Percentiles rank a stretch among this genome's conserved stretches.
These are phyloP conservation scores for Muraenolepis orangiensis DNA, from an alignment of 2,797 vertebrate species.

Conservation along the genomic window DNA sequence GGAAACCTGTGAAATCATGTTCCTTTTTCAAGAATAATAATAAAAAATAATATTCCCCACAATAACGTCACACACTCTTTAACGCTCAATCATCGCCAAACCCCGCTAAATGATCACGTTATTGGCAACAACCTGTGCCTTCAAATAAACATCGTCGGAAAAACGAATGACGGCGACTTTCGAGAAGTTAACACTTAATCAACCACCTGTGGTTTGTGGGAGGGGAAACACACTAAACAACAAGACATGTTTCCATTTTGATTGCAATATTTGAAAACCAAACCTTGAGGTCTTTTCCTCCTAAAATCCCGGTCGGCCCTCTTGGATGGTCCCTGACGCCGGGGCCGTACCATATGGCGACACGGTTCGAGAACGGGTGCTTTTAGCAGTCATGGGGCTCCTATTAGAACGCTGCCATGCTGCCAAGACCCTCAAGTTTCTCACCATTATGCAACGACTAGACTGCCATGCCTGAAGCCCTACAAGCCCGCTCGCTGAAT, in stretches of 20 bases:
- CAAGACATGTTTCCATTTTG: too few species aligned
- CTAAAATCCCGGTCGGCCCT: background rate
- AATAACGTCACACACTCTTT: too few species aligned
- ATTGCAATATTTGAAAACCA: too few species aligned
- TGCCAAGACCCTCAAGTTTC: constrained; percentile 16
- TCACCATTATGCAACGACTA: constrained; percentile 21
- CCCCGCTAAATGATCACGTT: background rate
- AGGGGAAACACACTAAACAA: too few species aligned
- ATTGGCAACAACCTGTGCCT: background rate
- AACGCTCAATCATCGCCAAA: too few species aligned
- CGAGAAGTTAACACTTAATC: background rate
- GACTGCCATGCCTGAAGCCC: constrained; percentile 44
- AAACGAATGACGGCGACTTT: background rate
- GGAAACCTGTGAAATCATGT: too few species aligned
- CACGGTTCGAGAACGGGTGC: background rate
- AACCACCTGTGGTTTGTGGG: background rate
- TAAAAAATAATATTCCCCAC: too few species aligned
- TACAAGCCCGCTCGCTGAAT: constrained; percentile 47
- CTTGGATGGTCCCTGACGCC: background rate
- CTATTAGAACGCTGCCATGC: constrained; percentile 10
- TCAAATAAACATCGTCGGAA: background rate
- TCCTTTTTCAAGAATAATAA: too few species aligned
- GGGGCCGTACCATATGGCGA: background rate
- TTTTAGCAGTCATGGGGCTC: constrained; percentile 16
- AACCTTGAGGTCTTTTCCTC: background rate